Evolutionary conservation across 2,888 invertebrate species (phyloP), one percentile per base, ranked within the genome.

Genomic region (Pyrochroa serraticornis): DNA sequence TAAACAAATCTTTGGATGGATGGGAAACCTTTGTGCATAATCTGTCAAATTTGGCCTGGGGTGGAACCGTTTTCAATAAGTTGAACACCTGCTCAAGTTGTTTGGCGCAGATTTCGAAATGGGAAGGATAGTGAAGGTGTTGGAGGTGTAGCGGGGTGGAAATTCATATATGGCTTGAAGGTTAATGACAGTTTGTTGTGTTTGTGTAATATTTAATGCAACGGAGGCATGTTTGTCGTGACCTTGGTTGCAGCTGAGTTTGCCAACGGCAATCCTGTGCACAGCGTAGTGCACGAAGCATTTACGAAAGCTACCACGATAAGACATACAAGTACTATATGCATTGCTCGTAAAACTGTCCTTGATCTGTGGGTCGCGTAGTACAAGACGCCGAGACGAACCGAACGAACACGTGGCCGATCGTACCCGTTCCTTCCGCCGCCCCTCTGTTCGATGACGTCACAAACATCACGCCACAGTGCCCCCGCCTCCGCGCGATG

Each of bases 311-410:
- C 46, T 67, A 62, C 56, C 63, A 71, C 66, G 70, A 77, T 74
- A 75, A 75, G 71, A 76, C 73, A 67, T 44, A 69, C 67, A 75
- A 77, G 73, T 75, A 75, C 75, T 75, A 76, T 73, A 75, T 74
- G 76, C 76, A 75, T 77, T 76, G 77, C 78, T 78, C 78, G 79
- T 79, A 79, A 79, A 79, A 79, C 76, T 79, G 79, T 78, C 79
- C 79, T 79, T 79, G 79, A 79, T 79, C 78, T 79, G 77, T 79
- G 77, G 78, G 78, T 79, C 77, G 78, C 77, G 78, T 79, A 79
- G 78, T 79, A 78, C 74, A 75, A 73, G 65, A 69, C 66, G 70
- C 72, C 72, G 71, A 68, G 67, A 64, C 68, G 65, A 68, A 70
- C 72, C 70, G 71, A 73, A 65, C 69, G 72, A 77, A 77, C 78